Conservation (phyloP, 1,140 invertebrate species). For the Lordiphosa collinella region DNA sequence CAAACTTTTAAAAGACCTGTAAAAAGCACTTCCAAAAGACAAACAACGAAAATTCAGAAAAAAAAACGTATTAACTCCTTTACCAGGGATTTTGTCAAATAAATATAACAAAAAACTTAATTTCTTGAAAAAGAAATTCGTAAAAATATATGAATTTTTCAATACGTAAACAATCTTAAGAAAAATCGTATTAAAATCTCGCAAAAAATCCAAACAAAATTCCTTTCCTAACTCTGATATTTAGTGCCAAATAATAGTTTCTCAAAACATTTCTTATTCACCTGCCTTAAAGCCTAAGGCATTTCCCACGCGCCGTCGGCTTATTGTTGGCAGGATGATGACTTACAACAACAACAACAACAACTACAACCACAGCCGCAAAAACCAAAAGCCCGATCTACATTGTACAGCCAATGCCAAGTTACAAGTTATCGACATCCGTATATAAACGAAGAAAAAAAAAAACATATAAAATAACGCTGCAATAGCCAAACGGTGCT, state of each 20-base stretch:
- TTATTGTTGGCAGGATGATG: slow-evolving; percentile 52
- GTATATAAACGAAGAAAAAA: slow-evolving; percentile 33
- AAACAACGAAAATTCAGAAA: too few species aligned
- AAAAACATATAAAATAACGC: slow-evolving; percentile 23
- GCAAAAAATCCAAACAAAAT: background rate
- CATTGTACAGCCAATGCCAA: slow-evolving; percentile 54
- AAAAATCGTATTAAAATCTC: too few species aligned
- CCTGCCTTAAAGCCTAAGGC: background rate
- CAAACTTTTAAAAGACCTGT: too few species aligned
- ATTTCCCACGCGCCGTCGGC: slow-evolving; percentile 63
- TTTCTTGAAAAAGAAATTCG: background rate
- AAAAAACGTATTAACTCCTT: too few species aligned
- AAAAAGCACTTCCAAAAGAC: too few species aligned
- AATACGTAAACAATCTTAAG: too few species aligned
- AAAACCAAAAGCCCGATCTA: slow-evolving; percentile 51
- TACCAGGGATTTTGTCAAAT: too few species aligned
- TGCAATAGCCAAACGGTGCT: slow-evolving; percentile 67
- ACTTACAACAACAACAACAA: slow-evolving; percentile 28
- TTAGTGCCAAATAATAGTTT: background rate
- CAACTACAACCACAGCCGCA: slow-evolving; percentile 16
- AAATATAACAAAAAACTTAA: background rate
- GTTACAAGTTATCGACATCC: slow-evolving; percentile 69
- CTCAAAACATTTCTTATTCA: background rate
- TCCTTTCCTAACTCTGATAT: background rate
- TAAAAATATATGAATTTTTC: too few species aligned